A percentile compares a stretch with the other conserved stretches of the same genome.
These are phyloP conservation scores for Planococcus citri DNA, from an alignment of 1,140 invertebrate species.

Conservation along the genomic window DNA sequence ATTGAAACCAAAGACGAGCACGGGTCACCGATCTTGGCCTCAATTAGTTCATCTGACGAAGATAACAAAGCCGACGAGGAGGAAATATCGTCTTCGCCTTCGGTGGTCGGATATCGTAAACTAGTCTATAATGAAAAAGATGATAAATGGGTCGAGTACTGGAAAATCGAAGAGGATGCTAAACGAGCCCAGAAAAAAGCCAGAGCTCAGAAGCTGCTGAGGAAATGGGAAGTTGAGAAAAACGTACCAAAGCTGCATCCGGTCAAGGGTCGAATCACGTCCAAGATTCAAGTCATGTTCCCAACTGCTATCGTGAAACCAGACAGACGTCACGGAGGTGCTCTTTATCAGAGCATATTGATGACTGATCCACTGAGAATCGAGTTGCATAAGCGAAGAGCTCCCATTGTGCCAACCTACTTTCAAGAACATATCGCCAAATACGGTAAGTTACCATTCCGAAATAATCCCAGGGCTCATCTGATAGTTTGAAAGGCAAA, in stretches of 20 bases:
- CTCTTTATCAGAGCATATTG: background rate
- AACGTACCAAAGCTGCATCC: background rate
- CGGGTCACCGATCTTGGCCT: background rate
- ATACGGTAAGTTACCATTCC: conserved; percentile 3
- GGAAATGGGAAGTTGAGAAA: background rate
- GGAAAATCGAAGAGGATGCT: conserved; percentile 4
- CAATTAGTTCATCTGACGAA: background rate
- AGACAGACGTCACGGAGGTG: background rate
- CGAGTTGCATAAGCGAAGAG: background rate
- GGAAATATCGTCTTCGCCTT: background rate
- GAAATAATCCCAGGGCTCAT: background rate
- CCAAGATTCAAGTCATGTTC: background rate
- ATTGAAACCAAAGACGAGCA: background rate
- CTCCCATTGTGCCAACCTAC: background rate
- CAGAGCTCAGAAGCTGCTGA: background rate
- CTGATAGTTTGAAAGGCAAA: background rate
- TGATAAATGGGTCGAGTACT: conserved; percentile 2
- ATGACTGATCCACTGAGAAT: background rate
- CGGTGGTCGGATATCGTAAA: background rate
- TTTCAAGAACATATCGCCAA: background rate
- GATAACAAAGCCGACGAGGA: background rate
- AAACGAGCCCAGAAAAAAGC: background rate
- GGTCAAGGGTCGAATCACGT: background rate
- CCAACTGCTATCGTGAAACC: conserved; percentile 2
- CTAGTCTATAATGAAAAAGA: background rate